Conservation (phyloP, 2,888 invertebrate species). For the Spisula solida region DNA sequence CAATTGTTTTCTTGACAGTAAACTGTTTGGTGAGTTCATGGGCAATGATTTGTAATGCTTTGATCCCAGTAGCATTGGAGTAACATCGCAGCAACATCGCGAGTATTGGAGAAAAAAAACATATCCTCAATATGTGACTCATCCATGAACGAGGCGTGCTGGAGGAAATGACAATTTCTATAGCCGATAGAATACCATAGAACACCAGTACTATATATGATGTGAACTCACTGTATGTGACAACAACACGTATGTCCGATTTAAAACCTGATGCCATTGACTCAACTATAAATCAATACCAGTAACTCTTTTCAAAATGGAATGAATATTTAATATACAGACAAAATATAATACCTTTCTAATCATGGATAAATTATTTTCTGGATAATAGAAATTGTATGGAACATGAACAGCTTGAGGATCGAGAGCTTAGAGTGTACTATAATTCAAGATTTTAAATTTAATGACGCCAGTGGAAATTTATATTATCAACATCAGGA, state of each 20-base stretch:
- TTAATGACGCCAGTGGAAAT: too few relatives aligned
- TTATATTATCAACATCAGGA: too few relatives aligned
- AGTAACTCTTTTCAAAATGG: not conserved
- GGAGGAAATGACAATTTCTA: conserved; percentile 4
- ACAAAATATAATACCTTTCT: too few relatives aligned
- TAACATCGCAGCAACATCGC: not conserved
- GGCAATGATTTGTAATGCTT: conserved; percentile 23
- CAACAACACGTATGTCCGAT: not conserved
- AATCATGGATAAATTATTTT: too few relatives aligned
- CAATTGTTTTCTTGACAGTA: conserved; percentile 27
- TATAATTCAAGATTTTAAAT: too few relatives aligned
- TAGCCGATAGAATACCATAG: not conserved
- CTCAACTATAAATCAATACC: not conserved
- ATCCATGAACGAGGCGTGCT: not conserved
- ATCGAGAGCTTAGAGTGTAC: too few relatives aligned
- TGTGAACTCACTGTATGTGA: not conserved
- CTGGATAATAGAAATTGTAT: too few relatives aligned
- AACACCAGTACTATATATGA: not conserved
- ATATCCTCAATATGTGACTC: not conserved
- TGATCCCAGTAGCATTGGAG: not conserved
- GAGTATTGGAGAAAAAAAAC: not conserved
- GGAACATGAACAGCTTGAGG: too few relatives aligned
- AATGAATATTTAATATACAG: not conserved
- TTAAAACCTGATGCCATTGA: not conserved
- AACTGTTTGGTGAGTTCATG: not conserved